Percentiles rank a stretch among this genome's conserved stretches.
These are phyloP conservation scores for Siphamia tubifer DNA, from an alignment of 2,113 vertebrate genomes.

Conservation along the genomic window DNA sequence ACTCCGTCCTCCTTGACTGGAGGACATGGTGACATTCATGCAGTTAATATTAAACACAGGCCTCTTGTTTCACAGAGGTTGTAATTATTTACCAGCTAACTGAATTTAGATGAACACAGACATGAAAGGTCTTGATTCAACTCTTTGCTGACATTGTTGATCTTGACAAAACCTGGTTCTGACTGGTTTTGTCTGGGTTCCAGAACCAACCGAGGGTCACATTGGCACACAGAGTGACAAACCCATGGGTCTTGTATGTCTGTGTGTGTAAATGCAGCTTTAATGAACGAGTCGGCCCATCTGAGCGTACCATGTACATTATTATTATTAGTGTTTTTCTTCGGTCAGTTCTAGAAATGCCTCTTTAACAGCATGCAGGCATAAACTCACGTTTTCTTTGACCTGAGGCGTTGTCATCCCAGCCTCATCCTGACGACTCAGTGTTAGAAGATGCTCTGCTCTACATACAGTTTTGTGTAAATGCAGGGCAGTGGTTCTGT, in stretches of 20 bases:
- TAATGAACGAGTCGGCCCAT: constrained; percentile 3
- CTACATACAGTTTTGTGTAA: not conserved
- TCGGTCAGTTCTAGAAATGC: not conserved
- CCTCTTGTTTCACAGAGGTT: too few species aligned
- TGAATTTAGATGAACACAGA: not conserved
- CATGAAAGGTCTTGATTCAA: not conserved
- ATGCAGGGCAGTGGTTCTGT: constrained; percentile 17
- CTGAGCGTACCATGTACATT: not conserved
- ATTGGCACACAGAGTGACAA: constrained; percentile 1
- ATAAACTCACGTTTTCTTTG: not conserved
- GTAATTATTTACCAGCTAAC: not conserved
- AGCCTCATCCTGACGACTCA: not conserved
- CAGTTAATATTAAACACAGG: too few species aligned
- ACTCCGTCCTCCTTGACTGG: constrained; percentile 38
- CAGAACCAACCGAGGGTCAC: too few species aligned
- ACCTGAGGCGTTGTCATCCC: not conserved
- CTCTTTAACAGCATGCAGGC: constrained; percentile 28
- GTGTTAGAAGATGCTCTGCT: constrained; percentile 20
- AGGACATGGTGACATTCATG: constrained; percentile 17
- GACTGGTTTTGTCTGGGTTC: not conserved
- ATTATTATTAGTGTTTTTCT: constrained; percentile 22
- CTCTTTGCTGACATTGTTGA: not conserved
- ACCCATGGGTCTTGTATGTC: not conserved
- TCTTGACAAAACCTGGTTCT: not conserved
- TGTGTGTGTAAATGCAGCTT: constrained; percentile 44